Evolutionary conservation across 2,888 invertebrate species (phyloP).

Genomic region (Lamellibrachia columna): DNA sequence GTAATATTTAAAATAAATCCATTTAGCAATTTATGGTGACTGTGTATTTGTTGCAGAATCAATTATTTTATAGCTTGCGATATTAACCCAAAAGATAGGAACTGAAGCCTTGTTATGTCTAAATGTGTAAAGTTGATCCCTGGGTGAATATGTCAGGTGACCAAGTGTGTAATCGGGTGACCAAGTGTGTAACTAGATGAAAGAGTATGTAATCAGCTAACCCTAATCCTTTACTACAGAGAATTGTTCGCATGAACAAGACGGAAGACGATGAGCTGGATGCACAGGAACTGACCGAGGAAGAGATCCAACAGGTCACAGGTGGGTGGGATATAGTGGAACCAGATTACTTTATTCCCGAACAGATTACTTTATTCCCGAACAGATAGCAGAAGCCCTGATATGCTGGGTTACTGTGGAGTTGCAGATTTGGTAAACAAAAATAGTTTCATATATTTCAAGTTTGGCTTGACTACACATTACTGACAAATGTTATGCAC

Average conservation of each 20-base stretch:
- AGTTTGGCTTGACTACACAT: too few species aligned
- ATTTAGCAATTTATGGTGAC: background rate
- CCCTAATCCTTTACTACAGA: conserved; percentile 67
- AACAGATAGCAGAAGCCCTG: too few species aligned
- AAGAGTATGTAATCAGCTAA: background rate
- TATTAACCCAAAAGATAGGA: background rate
- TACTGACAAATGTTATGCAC: too few species aligned
- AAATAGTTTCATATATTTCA: too few species aligned
- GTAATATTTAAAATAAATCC: background rate
- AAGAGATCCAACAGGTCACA: conserved; percentile 82
- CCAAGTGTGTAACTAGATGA: too few species aligned
- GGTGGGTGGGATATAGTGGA: conserved; percentile 39
- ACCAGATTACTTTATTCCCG: background rate
- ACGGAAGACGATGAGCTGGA: conserved; percentile 77
- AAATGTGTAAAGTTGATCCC: too few species aligned
- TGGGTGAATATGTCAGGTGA: too few species aligned
- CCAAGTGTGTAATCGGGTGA: background rate
- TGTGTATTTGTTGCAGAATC: background rate
- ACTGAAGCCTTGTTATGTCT: background rate
- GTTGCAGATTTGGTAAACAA: too few species aligned
- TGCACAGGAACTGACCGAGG: conserved; percentile 77
- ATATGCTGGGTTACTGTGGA: too few species aligned
- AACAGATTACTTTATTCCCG: too few species aligned
- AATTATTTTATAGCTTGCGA: background rate
- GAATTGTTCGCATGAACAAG: conserved; percentile 83